A percentile compares a stretch with the other conserved stretches of the same genome.
Evolutionary conservation across 2,888 invertebrate genomes (phyloP).

Genomic region (Mycalesis mineus): DNA sequence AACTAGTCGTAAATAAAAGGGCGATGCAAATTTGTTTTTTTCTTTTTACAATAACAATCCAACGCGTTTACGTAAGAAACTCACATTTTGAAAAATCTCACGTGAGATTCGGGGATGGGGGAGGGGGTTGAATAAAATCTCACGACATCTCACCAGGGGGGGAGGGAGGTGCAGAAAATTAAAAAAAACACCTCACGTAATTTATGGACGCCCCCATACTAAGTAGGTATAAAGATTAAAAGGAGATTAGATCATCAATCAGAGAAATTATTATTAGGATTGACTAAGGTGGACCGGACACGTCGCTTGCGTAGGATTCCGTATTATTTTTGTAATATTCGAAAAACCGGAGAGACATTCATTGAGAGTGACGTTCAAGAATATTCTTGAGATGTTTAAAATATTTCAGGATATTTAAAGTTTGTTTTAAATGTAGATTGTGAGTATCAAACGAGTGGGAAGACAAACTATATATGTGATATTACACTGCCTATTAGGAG

Average conservation of each 20-base stretch:
- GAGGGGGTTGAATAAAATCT: too few relatives aligned
- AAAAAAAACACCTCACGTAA: too few relatives aligned
- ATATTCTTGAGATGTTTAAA: conserved; percentile 4
- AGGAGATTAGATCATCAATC: neutral
- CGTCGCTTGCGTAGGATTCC: conserved; percentile 45
- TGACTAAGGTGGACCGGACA: conserved; percentile 48
- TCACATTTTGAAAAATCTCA: too few relatives aligned
- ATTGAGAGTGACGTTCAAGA: conserved; percentile 19
- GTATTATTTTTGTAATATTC: conserved; percentile 23
- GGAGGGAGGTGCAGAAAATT: too few relatives aligned
- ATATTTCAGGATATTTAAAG: conserved; percentile 1
- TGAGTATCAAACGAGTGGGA: neutral
- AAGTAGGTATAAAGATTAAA: too few relatives aligned
- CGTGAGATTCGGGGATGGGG: too few relatives aligned
- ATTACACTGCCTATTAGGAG: neutral
- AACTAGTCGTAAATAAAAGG: too few relatives aligned
- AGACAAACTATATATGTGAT: neutral
- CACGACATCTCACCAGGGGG: too few relatives aligned
- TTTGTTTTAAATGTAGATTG: neutral
- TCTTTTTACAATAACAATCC: too few relatives aligned
- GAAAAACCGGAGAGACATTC: conserved; percentile 22
- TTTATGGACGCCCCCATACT: too few relatives aligned
- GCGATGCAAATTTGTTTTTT: too few relatives aligned
- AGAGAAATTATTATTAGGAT: conserved; percentile 45
- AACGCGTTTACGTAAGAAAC: too few relatives aligned